phyloP scores from a whole-genome alignment of 2,113 vertebrate genomes.

The Acanthochromis polyacanthus region DNA sequence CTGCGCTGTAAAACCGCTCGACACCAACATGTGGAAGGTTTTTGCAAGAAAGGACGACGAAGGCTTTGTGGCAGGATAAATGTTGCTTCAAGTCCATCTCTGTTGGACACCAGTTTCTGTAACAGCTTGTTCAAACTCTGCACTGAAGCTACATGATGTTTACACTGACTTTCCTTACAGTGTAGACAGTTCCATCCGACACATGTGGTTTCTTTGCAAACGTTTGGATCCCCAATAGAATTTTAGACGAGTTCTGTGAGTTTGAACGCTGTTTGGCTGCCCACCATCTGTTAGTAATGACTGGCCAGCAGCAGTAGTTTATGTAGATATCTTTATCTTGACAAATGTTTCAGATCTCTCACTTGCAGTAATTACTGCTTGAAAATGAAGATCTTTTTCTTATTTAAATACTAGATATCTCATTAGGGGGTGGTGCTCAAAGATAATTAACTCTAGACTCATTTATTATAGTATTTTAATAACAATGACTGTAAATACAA shows the following conservation, averaged over 20 bases:
- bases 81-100: not conserved
- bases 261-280: not conserved
- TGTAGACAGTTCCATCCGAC: not conserved
- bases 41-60: not conserved
- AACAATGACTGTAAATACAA: too few relatives aligned
- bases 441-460: not conserved
- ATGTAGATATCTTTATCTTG: not conserved
- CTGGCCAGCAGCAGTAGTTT: not conserved
- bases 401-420: not conserved
- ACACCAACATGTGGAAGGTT: conserved; percentile 24
- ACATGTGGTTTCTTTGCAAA: conserved; percentile 2
- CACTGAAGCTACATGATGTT: not conserved
- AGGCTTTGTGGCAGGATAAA: not conserved
- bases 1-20: conserved; percentile 38
- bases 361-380: not conserved
- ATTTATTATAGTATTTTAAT: too few relatives aligned
- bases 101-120: not conserved
- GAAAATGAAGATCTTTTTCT: not conserved
- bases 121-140: not conserved
- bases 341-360: not conserved
- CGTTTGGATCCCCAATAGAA: not conserved
- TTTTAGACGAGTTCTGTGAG: not conserved
- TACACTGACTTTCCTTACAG: not conserved
- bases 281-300: not conserved
- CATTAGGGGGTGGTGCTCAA: not conserved